Conservation (phyloP, 2,888 invertebrate species). For the Parthenolecanium corni region DNA sequence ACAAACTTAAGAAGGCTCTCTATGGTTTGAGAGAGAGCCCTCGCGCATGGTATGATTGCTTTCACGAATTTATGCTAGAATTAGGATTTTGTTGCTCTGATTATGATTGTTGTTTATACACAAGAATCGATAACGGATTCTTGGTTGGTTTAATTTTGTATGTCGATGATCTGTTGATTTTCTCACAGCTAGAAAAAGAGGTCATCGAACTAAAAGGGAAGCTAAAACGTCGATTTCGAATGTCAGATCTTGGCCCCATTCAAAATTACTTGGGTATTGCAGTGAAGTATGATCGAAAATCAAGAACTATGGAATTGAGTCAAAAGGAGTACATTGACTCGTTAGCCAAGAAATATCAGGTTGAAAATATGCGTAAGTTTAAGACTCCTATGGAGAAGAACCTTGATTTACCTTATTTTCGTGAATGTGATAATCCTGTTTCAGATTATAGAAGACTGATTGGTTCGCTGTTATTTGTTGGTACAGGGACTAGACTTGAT, state of each 20-base stretch:
- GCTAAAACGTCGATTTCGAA: neutral
- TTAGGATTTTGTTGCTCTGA: constrained; percentile 26
- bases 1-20: constrained; percentile 32
- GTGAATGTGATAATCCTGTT: neutral
- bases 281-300: neutral
- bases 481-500: constrained; percentile 5
- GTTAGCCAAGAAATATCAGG: neutral
- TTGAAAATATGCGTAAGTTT: neutral
- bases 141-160: neutral
- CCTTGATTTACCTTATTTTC: neutral
- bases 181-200: neutral
- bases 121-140: neutral
- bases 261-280: neutral
- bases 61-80: constrained; percentile 30
- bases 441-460: neutral
- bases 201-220: neutral
- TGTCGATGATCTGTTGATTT: constrained; percentile 15
- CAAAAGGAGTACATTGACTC: neutral
- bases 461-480: neutral
- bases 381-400: constrained; percentile 3
- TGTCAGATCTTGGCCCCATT: neutral
- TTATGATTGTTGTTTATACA: constrained; percentile 6
- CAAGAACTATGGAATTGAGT: neutral
- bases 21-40: constrained; percentile 34
- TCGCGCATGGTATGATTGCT: constrained; percentile 11